Percentiles rank a stretch among this genome's conserved stretches.
phyloP scores from a whole-genome alignment of 1,140 invertebrate genomes.

The Palaemon carinicauda region DNA sequence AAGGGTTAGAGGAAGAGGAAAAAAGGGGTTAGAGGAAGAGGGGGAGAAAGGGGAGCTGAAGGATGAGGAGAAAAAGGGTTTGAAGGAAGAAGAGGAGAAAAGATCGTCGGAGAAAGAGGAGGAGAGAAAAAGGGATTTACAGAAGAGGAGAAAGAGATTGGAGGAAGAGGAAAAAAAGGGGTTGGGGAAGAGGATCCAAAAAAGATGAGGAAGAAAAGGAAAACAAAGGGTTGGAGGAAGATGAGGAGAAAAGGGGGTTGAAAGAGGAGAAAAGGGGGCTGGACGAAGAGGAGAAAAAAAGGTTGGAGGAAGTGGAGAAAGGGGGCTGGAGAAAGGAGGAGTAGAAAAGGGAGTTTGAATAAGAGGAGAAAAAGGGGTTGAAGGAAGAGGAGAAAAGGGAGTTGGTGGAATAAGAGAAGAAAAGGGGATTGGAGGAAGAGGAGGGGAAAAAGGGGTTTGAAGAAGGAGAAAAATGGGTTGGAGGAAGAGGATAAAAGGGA shows the following conservation, averaged over 20 bases:
- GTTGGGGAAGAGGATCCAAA: neutral
- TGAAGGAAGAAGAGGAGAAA: neutral
- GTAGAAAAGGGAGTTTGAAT: neutral
- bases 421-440: neutral
- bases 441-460: neutral
- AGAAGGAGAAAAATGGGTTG: neutral
- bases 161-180: neutral
- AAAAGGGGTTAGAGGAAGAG: neutral
- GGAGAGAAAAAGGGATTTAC: neutral
- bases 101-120: too few relatives aligned
- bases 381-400: too few relatives aligned
- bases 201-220: neutral
- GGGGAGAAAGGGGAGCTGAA: neutral
- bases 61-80: neutral
- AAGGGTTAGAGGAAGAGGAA: neutral
- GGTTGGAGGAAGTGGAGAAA: too few relatives aligned
- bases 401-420: neutral
- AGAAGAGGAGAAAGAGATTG: neutral
- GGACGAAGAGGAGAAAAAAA: neutral
- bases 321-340: neutral
- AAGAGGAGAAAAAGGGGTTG: neutral
- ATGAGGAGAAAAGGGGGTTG: neutral
- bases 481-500: neutral
- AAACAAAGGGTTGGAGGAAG: too few relatives aligned
- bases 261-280: neutral